Base-by-base conservation (phyloP, 37 sponge, comb jelly and placozoan genomes). In the Beroe forskalii region DNA sequence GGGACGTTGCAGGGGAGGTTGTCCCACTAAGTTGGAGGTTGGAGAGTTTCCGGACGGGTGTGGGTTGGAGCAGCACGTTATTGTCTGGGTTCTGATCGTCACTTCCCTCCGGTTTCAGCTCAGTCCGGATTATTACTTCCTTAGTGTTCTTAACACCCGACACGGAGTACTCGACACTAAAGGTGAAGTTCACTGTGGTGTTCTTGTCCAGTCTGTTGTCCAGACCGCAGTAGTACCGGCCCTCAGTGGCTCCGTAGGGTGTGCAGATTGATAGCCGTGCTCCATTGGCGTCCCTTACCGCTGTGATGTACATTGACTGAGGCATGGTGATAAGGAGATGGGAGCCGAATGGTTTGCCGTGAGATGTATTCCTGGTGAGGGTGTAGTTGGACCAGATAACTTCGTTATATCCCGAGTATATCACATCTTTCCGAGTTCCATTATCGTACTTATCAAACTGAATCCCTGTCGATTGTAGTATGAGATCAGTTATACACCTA, bases 371-470 rank as follows among this genome's bases (percentile, higher is more conserved):
- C 40, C 86, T 41, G 2, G 44, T 80, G 55, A 80, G 28, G 19
- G 40, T 80, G 86, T 44, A 80, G 86, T 80, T 80, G 86, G 86
- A 80, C 86, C 86, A 80, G 27, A 44, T 43, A 41, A 80, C 38
- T 43, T 80, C 55, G 86, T 41, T 80, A 25, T 38, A 80, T 12
- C 86, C 86, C 25, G 86, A 37, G 55, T 80, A 80, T 39, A 80
- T 32, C n/a, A 80, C 86, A 19, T 38, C 86, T 3, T 14, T 38
- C 17, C 55, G 37, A 8, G 86, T 41, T 23, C 55, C 86, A n/a
- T 0, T 64, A 22, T 27, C 31, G 66, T 64, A 4, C 66, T 64
- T 27, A 64, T 48, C 55, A 48, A 48, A 48, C 55, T 48, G 55
- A 6, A 48, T 6, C 6, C 55, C 55, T 6, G 55, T 48, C 12